A percentile compares a stretch with the other conserved stretches of the same genome.
Evolutionary conservation across 2,797 vertebrate genomes (phyloP).

Genomic region (Mycteria americana): DNA sequence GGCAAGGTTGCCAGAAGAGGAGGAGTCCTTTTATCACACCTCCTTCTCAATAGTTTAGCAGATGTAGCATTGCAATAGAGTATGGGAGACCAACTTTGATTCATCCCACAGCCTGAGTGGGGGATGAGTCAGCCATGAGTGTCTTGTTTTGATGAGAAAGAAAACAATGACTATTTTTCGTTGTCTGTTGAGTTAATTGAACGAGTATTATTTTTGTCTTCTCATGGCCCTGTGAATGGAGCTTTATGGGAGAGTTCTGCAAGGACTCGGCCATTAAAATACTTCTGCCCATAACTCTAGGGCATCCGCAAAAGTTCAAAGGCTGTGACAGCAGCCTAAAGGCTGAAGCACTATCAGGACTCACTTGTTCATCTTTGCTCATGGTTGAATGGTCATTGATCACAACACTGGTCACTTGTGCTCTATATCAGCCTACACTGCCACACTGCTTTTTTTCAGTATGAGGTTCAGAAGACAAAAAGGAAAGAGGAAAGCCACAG

Average conservation of each 20-base stretch:
- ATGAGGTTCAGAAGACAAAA: not conserved
- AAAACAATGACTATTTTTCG: not conserved
- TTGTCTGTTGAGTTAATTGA: not conserved
- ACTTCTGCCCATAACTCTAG: not conserved
- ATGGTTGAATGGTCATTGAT: not conserved
- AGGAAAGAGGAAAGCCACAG: not conserved
- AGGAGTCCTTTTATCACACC: not conserved
- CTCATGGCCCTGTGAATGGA: not conserved
- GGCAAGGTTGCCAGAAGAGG: not conserved
- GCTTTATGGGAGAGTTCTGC: not conserved
- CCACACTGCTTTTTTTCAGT: not conserved
- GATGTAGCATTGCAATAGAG: not conserved
- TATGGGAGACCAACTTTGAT: not conserved
- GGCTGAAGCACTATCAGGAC: not conserved
- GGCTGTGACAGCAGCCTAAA: slow-evolving; percentile 29
- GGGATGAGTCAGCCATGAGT: not conserved
- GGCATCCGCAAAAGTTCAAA: not conserved
- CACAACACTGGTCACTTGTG: not conserved
- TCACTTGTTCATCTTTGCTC: not conserved
- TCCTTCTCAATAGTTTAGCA: not conserved
- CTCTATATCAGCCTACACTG: not conserved
- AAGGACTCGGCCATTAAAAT: not conserved
- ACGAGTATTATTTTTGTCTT: not conserved
- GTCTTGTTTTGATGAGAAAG: not conserved
- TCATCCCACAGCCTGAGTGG: not conserved